These are phyloP conservation scores for Eospalax fontanierii DNA, from an alignment of 2,797 vertebrate genomes.

Conservation along the genomic window DNA sequence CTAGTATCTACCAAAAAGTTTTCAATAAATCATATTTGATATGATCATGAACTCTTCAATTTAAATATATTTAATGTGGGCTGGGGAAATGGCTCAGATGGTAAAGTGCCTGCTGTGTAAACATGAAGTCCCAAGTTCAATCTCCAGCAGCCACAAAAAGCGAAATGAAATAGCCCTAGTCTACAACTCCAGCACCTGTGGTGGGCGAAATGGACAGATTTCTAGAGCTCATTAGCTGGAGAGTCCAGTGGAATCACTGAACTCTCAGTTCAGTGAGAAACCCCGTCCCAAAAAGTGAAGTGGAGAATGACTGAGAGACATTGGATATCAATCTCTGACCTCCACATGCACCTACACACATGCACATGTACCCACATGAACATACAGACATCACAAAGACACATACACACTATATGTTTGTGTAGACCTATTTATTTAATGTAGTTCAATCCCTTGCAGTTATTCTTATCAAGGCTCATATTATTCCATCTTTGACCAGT, in stretches of 20 bases:
- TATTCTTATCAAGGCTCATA: not conserved
- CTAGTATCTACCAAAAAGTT: slow-evolving; percentile 27
- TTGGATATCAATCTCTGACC: not conserved
- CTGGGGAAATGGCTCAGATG: too few relatives aligned
- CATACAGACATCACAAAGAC: not conserved
- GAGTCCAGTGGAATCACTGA: not conserved
- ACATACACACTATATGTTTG: not conserved
- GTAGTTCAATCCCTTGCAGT: not conserved
- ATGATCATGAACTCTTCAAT: not conserved
- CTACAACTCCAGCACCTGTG: too few relatives aligned
- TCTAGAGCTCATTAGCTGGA: not conserved
- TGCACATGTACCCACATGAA: not conserved
- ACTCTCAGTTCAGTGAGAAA: not conserved
- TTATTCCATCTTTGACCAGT: not conserved
- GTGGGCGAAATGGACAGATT: too few relatives aligned
- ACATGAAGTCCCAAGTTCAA: too few relatives aligned
- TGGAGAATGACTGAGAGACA: not conserved
- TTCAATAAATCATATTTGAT: slow-evolving; percentile 9
- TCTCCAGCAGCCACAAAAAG: too few relatives aligned
- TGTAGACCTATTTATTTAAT: not conserved
- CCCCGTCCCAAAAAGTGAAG: too few relatives aligned
- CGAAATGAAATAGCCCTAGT: too few relatives aligned
- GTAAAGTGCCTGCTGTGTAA: too few relatives aligned
- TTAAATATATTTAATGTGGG: not conserved
- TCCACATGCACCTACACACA: not conserved